Percentiles rank a stretch among this genome's conserved stretches.
These are phyloP conservation scores for Graphium colonna DNA, from an alignment of 2,888 invertebrate genomes.

Conservation along the genomic window DNA sequence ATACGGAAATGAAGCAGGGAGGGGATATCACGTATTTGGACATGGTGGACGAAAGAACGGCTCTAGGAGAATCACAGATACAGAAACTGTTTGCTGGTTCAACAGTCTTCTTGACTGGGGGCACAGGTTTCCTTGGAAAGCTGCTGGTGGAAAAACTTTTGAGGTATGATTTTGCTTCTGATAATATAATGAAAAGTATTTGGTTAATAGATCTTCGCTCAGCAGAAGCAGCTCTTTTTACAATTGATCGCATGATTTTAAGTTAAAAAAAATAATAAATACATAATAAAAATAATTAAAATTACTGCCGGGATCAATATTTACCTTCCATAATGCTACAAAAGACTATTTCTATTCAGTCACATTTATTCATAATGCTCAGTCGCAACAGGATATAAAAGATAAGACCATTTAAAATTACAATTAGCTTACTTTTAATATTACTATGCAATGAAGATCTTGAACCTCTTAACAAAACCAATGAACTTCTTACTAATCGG, in stretches of 20 bases:
- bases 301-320: too few relatives aligned
- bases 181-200: not conserved
- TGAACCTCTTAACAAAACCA: too few relatives aligned
- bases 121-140: conserved; percentile 97
- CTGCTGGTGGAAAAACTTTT: conserved; percentile 95
- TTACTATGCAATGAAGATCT: too few relatives aligned
- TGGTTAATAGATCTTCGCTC: not conserved
- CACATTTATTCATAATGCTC: too few relatives aligned
- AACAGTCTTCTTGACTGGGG: conserved; percentile 91
- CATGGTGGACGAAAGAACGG: conserved; percentile 55
- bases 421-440: too few relatives aligned
- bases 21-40: conserved; percentile 69
- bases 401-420: too few relatives aligned
- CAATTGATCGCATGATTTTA: not conserved
- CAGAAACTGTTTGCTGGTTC: conserved; percentile 58
- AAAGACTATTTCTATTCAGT: too few relatives aligned
- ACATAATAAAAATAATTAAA: not conserved
- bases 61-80: conserved; percentile 58
- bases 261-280: not conserved
- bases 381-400: too few relatives aligned
- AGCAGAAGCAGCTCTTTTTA: not conserved
- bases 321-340: too few relatives aligned
- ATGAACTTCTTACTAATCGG: too few relatives aligned
- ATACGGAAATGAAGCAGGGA: conserved; percentile 51
- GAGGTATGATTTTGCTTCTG: conserved; percentile 60